Percentiles rank a stretch among this genome's conserved stretches.
These are phyloP conservation scores for Alviniconcha strummeri DNA, from an alignment of 2,888 invertebrate species.

Conservation along the genomic window DNA sequence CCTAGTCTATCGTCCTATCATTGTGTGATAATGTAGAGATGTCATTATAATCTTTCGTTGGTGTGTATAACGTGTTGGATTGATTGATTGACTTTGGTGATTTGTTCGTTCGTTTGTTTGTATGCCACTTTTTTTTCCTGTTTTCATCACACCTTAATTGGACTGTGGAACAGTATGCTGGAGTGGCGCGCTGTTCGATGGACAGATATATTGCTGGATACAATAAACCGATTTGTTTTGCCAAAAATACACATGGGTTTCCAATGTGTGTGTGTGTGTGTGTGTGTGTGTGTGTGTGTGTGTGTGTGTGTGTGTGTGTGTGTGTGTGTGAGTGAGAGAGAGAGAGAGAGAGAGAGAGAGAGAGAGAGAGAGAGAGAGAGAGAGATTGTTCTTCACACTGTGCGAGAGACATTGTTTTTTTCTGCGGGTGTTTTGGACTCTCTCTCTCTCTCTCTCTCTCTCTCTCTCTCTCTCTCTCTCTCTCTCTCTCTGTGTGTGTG, in stretches of 20 bases:
- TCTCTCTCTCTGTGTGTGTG: background rate
- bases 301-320: background rate
- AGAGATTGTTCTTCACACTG: too few species aligned
- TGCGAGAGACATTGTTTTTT: too few species aligned
- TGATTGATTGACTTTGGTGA: conserved; percentile 13
- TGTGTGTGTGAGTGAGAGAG: background rate
- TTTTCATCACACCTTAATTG: conserved; percentile 20
- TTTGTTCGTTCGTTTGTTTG: conserved; percentile 11
- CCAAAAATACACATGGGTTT: background rate
- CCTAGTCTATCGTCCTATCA: too few species aligned
- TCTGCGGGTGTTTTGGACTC: too few species aligned
- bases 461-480: too few species aligned
- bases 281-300: background rate
- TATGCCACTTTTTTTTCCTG: conserved; percentile 4
- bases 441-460: too few species aligned
- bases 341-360: background rate
- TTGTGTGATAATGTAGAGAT: too few species aligned
- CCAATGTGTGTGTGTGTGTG: conserved; percentile 6
- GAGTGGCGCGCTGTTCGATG: background rate
- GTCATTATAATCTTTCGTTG: too few species aligned
- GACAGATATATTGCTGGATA: conserved; percentile 20
- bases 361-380: too few species aligned
- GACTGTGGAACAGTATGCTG: conserved; percentile 8
- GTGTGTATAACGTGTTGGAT: too few species aligned
- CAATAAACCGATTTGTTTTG: conserved; percentile 26